Percentiles rank a stretch among this genome's conserved stretches.
phyloP scores from a whole-genome alignment of 2,888 invertebrate species.

The Netelia fuscicornis region DNA sequence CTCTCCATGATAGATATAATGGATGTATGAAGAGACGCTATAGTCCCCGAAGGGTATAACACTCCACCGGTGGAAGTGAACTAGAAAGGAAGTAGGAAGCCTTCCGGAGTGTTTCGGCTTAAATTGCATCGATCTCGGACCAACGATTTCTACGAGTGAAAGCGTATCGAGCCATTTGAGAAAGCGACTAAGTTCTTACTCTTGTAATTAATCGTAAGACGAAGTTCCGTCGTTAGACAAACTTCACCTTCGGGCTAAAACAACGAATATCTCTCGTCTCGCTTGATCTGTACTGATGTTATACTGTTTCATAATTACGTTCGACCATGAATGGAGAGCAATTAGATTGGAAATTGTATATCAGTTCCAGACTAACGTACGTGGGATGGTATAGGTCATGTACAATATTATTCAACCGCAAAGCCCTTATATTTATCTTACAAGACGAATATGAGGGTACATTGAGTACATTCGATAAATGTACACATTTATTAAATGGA shows the following conservation, averaged over 20 bases:
- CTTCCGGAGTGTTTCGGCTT: slow-evolving; percentile 72
- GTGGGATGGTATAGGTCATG: neutral
- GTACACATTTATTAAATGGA: too few species aligned
- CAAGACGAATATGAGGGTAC: too few species aligned
- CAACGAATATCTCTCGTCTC: slow-evolving; percentile 33
- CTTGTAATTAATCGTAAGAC: slow-evolving; percentile 59
- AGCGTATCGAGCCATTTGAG: neutral
- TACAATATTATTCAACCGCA: neutral
- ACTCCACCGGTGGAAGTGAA: slow-evolving; percentile 2
- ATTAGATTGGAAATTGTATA: slow-evolving; percentile 9
- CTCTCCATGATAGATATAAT: slow-evolving; percentile 2
- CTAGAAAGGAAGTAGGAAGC: slow-evolving; percentile 13
- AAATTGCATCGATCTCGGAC: slow-evolving; percentile 72
- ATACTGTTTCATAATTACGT: slow-evolving; percentile 51
- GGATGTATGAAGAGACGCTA: slow-evolving; percentile 18
- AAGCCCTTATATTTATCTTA: too few species aligned
- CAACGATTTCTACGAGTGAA: neutral
- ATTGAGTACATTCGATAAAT: too few species aligned
- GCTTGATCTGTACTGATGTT: slow-evolving; percentile 11
- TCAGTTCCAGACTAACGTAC: neutral
- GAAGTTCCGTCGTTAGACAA: slow-evolving; percentile 43
- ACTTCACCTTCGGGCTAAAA: slow-evolving; percentile 48
- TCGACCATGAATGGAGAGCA: slow-evolving; percentile 40
- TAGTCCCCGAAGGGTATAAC: slow-evolving; percentile 21
- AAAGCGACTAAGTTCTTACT: slow-evolving; percentile 37